Conservation (phyloP, 1,140 invertebrate species). For the Aporrectodea caliginosa region DNA sequence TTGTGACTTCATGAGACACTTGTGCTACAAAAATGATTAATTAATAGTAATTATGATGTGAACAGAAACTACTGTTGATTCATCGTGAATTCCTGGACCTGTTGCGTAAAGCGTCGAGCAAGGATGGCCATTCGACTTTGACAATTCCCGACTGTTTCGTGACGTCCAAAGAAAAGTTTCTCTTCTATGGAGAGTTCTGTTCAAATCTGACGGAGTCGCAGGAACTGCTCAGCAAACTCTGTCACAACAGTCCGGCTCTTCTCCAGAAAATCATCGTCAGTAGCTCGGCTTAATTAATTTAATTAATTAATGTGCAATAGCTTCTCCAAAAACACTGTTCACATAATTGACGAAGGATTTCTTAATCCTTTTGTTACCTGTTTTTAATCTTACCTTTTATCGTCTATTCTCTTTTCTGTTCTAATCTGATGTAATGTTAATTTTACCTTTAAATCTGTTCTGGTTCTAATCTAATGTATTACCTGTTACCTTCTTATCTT, state of each 20-base stretch:
- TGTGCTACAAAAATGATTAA: too few relatives aligned
- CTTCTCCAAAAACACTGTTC: too few relatives aligned
- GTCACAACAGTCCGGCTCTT: constrained; percentile 62
- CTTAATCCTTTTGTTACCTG: too few relatives aligned
- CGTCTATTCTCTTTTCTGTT: too few relatives aligned
- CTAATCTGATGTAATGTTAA: too few relatives aligned
- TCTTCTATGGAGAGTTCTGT: constrained; percentile 93
- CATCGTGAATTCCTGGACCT: neutral
- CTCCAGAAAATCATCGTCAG: constrained; percentile 61
- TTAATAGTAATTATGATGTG: neutral
- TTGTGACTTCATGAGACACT: too few relatives aligned
- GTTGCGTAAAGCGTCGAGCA: neutral
- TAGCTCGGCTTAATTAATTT: constrained; percentile 16
- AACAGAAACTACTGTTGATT: neutral
- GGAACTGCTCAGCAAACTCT: constrained; percentile 70
- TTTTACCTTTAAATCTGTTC: too few relatives aligned
- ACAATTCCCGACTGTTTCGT: constrained; percentile 71
- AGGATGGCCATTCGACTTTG: constrained; percentile 6
- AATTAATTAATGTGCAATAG: too few relatives aligned
- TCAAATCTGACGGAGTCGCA: constrained; percentile 81
- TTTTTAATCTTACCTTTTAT: too few relatives aligned
- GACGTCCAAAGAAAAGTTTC: constrained; percentile 80
- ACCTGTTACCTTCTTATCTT: too few relatives aligned
- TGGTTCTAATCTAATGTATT: too few relatives aligned
- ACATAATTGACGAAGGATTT: too few relatives aligned